Conservation (phyloP, 2,113 vertebrate genomes). For the Setophaga petechia region DNA sequence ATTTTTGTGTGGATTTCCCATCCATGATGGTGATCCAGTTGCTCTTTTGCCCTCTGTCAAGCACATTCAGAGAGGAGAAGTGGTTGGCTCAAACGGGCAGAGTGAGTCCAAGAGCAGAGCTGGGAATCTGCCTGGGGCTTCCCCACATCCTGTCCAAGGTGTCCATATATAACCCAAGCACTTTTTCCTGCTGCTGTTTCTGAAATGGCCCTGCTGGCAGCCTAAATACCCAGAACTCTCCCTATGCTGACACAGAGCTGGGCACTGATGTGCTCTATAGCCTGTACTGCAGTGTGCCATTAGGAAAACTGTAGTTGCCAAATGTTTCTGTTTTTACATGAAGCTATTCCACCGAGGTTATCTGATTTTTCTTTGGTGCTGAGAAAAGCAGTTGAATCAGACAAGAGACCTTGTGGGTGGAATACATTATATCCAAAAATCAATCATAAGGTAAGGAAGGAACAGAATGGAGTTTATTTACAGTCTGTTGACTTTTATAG, state of each 20-base stretch:
- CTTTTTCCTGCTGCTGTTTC: neutral
- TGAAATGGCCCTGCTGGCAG: neutral
- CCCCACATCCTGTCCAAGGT: neutral
- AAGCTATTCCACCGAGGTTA: conserved; percentile 4
- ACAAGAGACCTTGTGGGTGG: conserved; percentile 46
- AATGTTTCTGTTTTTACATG: conserved; percentile 28
- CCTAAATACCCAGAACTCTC: neutral
- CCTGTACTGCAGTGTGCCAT: neutral
- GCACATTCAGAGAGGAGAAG: neutral
- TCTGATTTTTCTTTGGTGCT: conserved; percentile 47
- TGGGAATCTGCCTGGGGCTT: neutral
- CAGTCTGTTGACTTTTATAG: conserved; percentile 52
- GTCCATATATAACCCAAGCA: neutral
- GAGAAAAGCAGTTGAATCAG: conserved; percentile 47
- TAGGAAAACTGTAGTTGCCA: conserved; percentile 1
- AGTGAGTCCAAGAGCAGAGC: neutral
- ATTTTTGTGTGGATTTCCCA: neutral
- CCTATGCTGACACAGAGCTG: neutral
- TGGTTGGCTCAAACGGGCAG: neutral
- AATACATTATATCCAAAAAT: conserved; percentile 60
- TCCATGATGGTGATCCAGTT: neutral
- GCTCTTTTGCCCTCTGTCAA: neutral
- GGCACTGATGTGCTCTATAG: neutral
- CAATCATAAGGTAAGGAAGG: conserved; percentile 45
- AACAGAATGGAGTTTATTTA: conserved; percentile 46